Evolutionary conservation across 2,797 vertebrate genomes (phyloP), one percentile per base, ranked within the genome.

Genomic region (Acanthurus lineatus): DNA sequence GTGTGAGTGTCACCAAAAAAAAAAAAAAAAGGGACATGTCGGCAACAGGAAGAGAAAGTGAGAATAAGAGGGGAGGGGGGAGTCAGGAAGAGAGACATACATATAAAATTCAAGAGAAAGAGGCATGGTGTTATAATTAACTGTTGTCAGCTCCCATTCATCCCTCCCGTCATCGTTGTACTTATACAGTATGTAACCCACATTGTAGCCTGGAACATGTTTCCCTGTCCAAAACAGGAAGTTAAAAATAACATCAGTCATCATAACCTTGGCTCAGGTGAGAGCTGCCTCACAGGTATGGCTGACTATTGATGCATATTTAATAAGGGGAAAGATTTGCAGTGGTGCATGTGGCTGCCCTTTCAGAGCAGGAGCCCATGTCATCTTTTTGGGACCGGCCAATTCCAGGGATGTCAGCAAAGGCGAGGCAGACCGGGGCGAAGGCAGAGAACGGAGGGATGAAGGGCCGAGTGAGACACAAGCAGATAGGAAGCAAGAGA

Each of bases 311-410:
- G 86, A 95, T 94, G 92, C 91, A 94, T 95, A 91, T 94, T 95
- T 95, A 94, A 95, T 93, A 91, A 90, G 91, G 89, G 40, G 82
- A 82, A 94, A 89, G 86, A 91, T 93, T 91, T 86, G 86, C 82
- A 79, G 90, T 66, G 84, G 86, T 87, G 90, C 85, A 86, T 79
- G 90, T 67, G 76, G 86, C 82, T 91, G 92, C 91, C 92, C 92
- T 95, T 93, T 93, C 70, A 81, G 71, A 74, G 66, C 79, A 15
- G 81, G 82, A 76, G 10, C 74, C 78, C 83, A 65, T 90, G 88
- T 93, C 91, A 90, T 90, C 88, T 88, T 88, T 51, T 83, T 83
- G 51, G 66, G 65, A 80, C 61, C 42, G 58, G 76, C 67, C 73
- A 78, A 66, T 77, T 89, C 77, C 62, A 66, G 86, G 79, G 86